phyloP scores from a whole-genome alignment of 2,888 invertebrate species.

The Plebejus argus region DNA sequence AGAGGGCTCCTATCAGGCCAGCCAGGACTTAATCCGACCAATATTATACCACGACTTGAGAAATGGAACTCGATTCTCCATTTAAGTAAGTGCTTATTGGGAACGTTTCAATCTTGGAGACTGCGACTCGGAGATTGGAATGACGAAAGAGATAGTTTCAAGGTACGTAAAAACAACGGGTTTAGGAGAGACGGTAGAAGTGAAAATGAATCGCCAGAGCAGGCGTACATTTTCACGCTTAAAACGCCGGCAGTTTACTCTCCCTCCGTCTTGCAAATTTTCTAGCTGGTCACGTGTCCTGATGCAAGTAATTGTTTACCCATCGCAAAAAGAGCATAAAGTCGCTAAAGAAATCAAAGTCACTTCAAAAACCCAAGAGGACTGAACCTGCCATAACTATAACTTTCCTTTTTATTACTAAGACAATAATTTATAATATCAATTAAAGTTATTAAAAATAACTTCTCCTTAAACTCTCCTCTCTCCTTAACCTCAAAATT shows the following conservation, averaged over 20 bases:
- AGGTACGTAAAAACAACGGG: no score
- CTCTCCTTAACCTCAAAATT: not conserved
- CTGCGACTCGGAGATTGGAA: not conserved
- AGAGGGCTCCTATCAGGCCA: slow-evolving; percentile 68
- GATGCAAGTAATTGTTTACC: no score
- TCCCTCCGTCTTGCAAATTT: no score
- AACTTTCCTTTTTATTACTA: not conserved
- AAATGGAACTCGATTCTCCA: slow-evolving; percentile 73
- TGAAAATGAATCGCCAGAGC: no score
- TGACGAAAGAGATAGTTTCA: not conserved
- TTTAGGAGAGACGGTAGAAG: no score
- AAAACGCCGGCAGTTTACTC: no score
- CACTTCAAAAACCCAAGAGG: no score
- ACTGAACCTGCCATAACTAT: not conserved
- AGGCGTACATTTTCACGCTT: no score
- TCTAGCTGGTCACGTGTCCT: no score
- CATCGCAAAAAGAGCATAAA: no score
- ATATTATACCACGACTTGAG: slow-evolving; percentile 70
- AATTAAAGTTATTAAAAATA: not conserved
- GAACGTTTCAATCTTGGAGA: not conserved
- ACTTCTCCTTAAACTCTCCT: not conserved
- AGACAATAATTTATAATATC: not conserved
- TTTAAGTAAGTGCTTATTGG: slow-evolving; percentile 66
- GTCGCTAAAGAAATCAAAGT: no score
- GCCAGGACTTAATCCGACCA: slow-evolving; percentile 71